Conservation (phyloP, 2,888 invertebrate genomes). For the Chironomus riparius region DNA sequence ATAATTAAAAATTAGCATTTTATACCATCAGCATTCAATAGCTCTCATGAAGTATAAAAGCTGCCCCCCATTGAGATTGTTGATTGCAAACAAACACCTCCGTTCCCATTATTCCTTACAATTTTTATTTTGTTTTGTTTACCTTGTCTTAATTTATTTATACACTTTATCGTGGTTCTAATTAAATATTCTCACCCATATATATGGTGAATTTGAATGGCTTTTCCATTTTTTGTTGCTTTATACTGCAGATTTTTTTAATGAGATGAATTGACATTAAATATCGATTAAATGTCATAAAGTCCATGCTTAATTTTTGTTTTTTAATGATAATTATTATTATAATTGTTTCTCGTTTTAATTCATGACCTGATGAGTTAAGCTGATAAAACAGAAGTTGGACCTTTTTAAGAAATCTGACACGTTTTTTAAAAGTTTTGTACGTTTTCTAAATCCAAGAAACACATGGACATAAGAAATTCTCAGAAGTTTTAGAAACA, state of each 20-base stretch:
- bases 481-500: too few relatives aligned
- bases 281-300: background rate
- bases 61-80: background rate
- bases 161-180: background rate
- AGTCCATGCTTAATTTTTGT: background rate
- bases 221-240: too few relatives aligned
- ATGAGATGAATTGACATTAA: background rate
- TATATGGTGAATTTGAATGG: too few relatives aligned
- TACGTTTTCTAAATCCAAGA: too few relatives aligned
- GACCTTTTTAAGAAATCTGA: background rate
- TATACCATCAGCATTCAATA: background rate
- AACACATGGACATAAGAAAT: too few relatives aligned
- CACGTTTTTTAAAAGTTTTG: background rate
- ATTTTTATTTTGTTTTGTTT: too few relatives aligned
- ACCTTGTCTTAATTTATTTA: too few relatives aligned
- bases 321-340: background rate
- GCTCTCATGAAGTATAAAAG: background rate
- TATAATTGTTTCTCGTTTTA: too few relatives aligned
- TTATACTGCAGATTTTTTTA: too few relatives aligned
- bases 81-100: background rate
- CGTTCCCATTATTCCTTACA: background rate
- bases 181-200: background rate
- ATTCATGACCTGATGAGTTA: too few relatives aligned
- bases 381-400: too few relatives aligned
- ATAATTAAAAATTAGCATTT: constrained; percentile 25